Percentiles rank a stretch among this genome's conserved stretches.
These are phyloP conservation scores for Microctonus brassicae DNA, from an alignment of 2,888 invertebrate species.

Conservation along the genomic window DNA sequence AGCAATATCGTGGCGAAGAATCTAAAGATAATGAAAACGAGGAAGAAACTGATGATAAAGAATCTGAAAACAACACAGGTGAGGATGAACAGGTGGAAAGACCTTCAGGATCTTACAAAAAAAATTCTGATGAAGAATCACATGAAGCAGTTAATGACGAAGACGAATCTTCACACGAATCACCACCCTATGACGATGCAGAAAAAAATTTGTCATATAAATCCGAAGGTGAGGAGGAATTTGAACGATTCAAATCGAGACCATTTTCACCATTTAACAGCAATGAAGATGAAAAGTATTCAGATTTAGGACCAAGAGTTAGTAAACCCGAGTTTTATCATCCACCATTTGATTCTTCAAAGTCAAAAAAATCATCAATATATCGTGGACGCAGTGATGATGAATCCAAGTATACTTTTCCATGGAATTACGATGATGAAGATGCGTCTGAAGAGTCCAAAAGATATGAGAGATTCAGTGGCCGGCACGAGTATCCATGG, in stretches of 20 bases:
- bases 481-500: constrained; percentile 64
- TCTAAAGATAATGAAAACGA: neutral
- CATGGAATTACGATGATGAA: constrained; percentile 56
- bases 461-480: constrained; percentile 38
- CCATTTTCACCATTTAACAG: constrained; percentile 62
- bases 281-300: constrained; percentile 58
- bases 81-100: constrained; percentile 30
- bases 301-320: constrained; percentile 59
- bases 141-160: constrained; percentile 36
- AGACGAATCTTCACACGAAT: constrained; percentile 5
- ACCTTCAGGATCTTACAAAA: constrained; percentile 27
- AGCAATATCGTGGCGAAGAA: constrained; percentile 52
- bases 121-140: constrained; percentile 20
- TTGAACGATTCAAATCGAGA: constrained; percentile 52
- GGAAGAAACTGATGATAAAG: neutral
- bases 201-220: constrained; percentile 30
- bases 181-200: constrained; percentile 37
- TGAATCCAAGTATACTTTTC: constrained; percentile 52
- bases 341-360: constrained; percentile 53
- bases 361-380: constrained; percentile 44
- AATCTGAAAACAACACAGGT: constrained; percentile 36
- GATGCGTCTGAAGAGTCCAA: constrained; percentile 43
- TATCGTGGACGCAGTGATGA: constrained; percentile 37
- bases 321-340: constrained; percentile 62
- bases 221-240: constrained; percentile 47